Percentiles rank a stretch among this genome's conserved stretches.
Conservation (phyloP, 1,140 invertebrate species). For the Tetraneura akinire region DNA sequence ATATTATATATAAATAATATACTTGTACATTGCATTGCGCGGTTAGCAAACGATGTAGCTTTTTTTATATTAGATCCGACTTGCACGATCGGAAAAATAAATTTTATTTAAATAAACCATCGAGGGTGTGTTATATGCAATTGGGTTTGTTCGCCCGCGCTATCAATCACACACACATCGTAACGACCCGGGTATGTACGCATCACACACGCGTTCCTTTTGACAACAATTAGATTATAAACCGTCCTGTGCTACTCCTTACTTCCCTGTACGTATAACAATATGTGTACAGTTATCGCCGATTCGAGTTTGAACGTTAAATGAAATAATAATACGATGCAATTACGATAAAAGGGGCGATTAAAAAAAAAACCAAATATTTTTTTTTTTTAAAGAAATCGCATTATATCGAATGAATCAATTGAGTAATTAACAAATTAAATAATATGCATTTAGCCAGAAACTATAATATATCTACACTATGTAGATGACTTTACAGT, state of each 20-base stretch:
- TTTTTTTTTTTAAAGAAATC: no score
- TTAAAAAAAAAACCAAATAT: no score
- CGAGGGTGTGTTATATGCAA: neutral
- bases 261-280: no score
- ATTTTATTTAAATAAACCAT: conserved; percentile 25
- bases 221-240: conserved; percentile 33
- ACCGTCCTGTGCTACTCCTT: no score
- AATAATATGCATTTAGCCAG: no score
- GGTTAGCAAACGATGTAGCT: neutral
- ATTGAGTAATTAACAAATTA: no score
- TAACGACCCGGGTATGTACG: neutral
- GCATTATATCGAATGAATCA: no score
- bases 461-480: no score
- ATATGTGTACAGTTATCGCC: no score
- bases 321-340: neutral
- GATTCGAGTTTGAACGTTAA: neutral
- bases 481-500: no score
- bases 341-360: no score
- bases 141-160: neutral
- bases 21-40: neutral
- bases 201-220: neutral
- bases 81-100: neutral
- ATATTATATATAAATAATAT: no score
- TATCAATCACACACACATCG: neutral
- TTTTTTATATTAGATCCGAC: neutral